phyloP scores from a whole-genome alignment of 2,888 invertebrate genomes.

The Leptinotarsa rubiginosa region DNA sequence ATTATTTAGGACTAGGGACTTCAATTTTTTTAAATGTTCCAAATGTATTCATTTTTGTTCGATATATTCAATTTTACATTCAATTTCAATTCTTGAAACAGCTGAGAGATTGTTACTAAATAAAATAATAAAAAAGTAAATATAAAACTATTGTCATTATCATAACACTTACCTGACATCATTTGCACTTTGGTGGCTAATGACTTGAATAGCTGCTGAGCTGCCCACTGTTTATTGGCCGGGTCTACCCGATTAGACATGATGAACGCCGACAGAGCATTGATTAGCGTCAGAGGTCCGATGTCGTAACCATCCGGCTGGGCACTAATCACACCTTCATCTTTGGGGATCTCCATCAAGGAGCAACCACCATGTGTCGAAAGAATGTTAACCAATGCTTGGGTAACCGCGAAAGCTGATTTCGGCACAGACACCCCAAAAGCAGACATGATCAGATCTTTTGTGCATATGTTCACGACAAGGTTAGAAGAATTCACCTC shows the following conservation, averaged over 20 bases:
- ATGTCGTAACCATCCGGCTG: slow-evolving; percentile 48
- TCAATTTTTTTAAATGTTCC: no score
- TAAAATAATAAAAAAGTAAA: no score
- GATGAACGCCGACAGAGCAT: slow-evolving; percentile 72
- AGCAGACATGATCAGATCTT: slow-evolving; percentile 67
- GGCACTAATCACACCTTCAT: slow-evolving; percentile 53
- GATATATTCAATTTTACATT: no score
- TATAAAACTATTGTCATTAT: background rate
- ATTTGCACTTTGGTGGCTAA: slow-evolving; percentile 65
- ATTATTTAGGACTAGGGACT: no score
- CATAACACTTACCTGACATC: slow-evolving; percentile 50
- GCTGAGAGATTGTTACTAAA: no score
- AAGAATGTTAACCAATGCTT: slow-evolving; percentile 71
- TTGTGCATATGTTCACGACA: slow-evolving; percentile 71
- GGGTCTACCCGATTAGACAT: slow-evolving; percentile 69
- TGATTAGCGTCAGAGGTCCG: slow-evolving; percentile 69
- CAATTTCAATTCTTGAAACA: no score
- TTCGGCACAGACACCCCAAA: slow-evolving; percentile 59
- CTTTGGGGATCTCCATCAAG: slow-evolving; percentile 61
- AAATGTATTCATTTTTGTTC: no score
- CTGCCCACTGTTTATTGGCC: slow-evolving; percentile 72
- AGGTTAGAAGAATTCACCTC: slow-evolving; percentile 70
- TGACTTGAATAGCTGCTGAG: slow-evolving; percentile 70
- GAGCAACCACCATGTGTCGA: slow-evolving; percentile 66
- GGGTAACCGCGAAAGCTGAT: slow-evolving; percentile 70